These are phyloP conservation scores for Aldabrachelys gigantea DNA, from an alignment of 2,113 vertebrate genomes.

Conservation along the genomic window DNA sequence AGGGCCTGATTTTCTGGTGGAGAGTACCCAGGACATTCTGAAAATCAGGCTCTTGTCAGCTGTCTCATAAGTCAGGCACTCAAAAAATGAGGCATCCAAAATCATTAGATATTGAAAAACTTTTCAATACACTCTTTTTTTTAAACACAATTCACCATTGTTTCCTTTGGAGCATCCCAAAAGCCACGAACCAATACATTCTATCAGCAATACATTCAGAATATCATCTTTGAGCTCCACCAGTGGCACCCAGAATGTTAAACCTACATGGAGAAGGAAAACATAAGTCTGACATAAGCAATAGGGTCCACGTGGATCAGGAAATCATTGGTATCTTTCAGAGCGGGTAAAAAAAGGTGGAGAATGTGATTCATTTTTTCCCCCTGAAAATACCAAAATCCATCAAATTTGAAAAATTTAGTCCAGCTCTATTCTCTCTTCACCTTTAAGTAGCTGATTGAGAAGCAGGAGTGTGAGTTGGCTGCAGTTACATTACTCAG, in stretches of 20 bases:
- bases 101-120: not conserved
- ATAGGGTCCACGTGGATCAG: not conserved
- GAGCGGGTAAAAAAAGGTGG: not conserved
- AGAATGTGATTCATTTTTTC: not conserved
- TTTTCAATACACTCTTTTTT: not conserved
- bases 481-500: not conserved
- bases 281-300: not conserved
- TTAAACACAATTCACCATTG: not conserved
- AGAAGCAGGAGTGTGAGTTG: not conserved
- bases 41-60: not conserved
- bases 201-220: not conserved
- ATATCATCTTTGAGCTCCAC: not conserved
- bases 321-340: not conserved
- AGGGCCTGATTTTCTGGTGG: not conserved
- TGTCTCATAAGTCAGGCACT: not conserved
- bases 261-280: not conserved
- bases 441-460: not conserved
- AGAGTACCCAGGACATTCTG: not conserved
- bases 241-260: not conserved
- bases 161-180: not conserved
- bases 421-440: not conserved
- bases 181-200: not conserved
- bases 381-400: not conserved
- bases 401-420: not conserved
- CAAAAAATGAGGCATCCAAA: not conserved